Evolutionary conservation across 2,113 vertebrate species (phyloP).

Genomic region (Amazona guildingii): DNA sequence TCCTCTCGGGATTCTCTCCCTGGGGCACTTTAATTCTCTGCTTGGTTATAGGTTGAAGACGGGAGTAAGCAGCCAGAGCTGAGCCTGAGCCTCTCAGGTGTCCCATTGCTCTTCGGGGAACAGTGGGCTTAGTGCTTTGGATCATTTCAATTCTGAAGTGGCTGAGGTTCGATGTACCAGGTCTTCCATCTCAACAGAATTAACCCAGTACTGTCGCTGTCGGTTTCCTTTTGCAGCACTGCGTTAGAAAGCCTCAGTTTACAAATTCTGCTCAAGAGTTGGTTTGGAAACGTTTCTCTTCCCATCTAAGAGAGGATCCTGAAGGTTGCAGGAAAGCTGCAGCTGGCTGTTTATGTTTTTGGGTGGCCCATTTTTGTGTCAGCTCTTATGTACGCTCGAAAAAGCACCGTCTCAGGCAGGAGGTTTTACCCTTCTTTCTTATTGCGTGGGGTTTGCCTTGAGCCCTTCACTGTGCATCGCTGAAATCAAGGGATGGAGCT

Average conservation of each 20-base stretch:
- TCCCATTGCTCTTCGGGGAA: not conserved
- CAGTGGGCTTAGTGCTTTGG: not conserved
- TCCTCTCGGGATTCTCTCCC: not conserved
- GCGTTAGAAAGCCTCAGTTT: rapidly evolving
- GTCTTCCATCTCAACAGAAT: not conserved
- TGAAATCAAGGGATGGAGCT: not conserved
- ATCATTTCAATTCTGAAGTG: not conserved
- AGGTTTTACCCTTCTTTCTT: not conserved
- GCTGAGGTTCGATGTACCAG: not conserved
- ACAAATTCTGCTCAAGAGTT: not conserved
- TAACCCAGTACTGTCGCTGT: not conserved
- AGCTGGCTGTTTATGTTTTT: not conserved
- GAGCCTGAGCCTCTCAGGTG: not conserved
- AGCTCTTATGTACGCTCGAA: not conserved
- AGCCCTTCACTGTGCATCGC: not conserved
- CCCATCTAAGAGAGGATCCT: not conserved
- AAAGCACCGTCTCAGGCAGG: not conserved
- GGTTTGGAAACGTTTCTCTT: not conserved
- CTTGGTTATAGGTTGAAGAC: not conserved
- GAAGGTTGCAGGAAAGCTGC: not conserved
- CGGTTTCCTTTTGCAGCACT: not conserved
- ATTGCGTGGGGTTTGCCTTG: not conserved
- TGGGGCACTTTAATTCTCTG: not conserved
- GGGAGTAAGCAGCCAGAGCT: not conserved
- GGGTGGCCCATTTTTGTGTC: not conserved